Conservation (phyloP, 2,797 vertebrate species). For the Falco berigora region DNA sequence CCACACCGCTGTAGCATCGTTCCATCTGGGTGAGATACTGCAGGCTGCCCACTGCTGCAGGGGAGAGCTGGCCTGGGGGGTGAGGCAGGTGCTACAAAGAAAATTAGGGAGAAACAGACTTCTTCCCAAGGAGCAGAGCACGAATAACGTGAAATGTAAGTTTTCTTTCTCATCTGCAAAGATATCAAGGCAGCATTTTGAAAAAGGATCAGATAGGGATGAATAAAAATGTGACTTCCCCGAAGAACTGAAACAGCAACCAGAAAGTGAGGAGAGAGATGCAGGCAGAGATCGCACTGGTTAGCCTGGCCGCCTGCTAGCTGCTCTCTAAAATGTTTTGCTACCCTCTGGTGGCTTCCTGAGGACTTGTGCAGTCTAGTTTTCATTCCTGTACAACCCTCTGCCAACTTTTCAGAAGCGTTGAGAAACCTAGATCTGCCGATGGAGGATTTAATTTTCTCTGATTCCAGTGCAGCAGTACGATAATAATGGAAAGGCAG, state of each 20-base stretch:
- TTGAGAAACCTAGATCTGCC: not conserved
- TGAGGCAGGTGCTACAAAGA: not conserved
- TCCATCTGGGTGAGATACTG: fast-evolving
- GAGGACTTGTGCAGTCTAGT: not conserved
- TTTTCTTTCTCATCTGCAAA: not conserved
- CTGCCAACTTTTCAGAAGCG: not conserved
- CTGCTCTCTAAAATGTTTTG: slow-evolving; percentile 53
- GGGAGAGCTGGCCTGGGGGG: not conserved
- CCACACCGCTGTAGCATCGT: fast-evolving
- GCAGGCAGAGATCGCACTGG: not conserved
- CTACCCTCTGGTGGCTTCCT: slow-evolving; percentile 71
- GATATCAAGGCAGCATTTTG: not conserved
- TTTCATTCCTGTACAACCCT: not conserved
- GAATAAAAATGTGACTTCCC: not conserved
- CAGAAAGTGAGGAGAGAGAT: not conserved
- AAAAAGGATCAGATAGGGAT: not conserved
- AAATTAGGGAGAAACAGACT: not conserved
- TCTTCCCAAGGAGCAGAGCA: not conserved
- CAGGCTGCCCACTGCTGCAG: not conserved
- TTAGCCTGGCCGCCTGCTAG: not conserved
- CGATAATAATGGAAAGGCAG: not conserved
- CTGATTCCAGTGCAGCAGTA: not conserved
- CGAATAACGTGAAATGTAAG: not conserved
- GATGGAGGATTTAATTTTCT: not conserved
- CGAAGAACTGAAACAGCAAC: not conserved